phyloP scores from a whole-genome alignment of 2,888 invertebrate genomes.

The Dolichomitus sp. region DNA sequence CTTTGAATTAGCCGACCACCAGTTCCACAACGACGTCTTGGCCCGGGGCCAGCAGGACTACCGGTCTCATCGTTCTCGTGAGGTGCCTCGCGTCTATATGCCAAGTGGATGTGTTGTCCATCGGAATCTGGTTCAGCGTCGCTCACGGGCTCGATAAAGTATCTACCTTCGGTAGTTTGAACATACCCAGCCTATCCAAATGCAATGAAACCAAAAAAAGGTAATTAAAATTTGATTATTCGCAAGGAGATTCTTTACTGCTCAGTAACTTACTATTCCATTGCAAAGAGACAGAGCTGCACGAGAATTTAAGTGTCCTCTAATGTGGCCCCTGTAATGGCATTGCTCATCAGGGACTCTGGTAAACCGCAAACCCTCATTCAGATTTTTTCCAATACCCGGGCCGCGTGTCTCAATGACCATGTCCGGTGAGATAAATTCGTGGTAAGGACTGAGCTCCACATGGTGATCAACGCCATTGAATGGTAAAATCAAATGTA shows the following conservation, averaged over 20 bases:
- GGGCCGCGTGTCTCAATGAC: conserved; percentile 90
- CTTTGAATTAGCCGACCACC: conserved; percentile 72
- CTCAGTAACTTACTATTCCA: conserved; percentile 82
- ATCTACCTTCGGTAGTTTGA: conserved; percentile 86
- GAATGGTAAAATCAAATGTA: conserved; percentile 81
- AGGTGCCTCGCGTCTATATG: conserved; percentile 84
- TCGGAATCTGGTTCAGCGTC: conserved; percentile 86
- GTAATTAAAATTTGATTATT: background rate
- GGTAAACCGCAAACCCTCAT: conserved; percentile 75
- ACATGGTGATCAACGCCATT: conserved; percentile 84
- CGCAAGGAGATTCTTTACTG: background rate
- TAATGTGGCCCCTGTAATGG: conserved; percentile 87
- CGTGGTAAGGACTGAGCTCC: conserved; percentile 87
- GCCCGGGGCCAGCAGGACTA: conserved; percentile 26
- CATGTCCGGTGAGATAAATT: conserved; percentile 88
- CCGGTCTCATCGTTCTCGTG: conserved; percentile 67
- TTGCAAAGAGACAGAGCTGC: conserved; percentile 87
- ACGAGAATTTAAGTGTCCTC: conserved; percentile 84
- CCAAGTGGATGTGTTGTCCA: conserved; percentile 88
- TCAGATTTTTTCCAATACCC: conserved; percentile 85
- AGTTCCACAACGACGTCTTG: conserved; percentile 76
- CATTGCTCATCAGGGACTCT: conserved; percentile 82
- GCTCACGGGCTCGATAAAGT: conserved; percentile 89
- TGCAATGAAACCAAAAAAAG: background rate
- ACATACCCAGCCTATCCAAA: conserved; percentile 88